Evolutionary conservation across 2,113 vertebrate species (phyloP).

Genomic region (Menura novaehollandiae): DNA sequence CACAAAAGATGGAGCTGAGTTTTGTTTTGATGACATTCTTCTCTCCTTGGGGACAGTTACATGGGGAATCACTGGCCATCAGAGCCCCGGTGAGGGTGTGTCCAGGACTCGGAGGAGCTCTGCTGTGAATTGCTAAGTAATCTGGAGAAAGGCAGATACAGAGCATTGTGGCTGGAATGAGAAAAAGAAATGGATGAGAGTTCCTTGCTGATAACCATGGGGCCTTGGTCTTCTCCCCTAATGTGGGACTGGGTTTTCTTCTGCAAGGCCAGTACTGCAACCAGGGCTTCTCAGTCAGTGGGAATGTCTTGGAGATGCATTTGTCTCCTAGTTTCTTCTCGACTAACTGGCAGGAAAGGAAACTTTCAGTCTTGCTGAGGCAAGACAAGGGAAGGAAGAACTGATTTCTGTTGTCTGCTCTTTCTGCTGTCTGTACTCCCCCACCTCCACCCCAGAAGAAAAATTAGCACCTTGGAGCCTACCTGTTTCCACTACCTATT

Average conservation of each 20-base stretch:
- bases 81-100: background rate
- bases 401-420: background rate
- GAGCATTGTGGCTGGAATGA: background rate
- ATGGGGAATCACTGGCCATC: background rate
- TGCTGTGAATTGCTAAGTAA: background rate
- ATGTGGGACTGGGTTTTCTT: background rate
- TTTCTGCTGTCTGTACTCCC: background rate
- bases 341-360: background rate
- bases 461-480: background rate
- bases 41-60: background rate
- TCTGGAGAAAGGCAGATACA: background rate
- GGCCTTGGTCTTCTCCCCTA: background rate
- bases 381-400: background rate
- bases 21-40: background rate
- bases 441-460: background rate
- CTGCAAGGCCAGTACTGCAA: background rate
- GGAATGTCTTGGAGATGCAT: background rate
- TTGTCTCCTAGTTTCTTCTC: background rate
- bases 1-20: background rate
- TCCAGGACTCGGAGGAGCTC: background rate
- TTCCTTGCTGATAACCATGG: background rate
- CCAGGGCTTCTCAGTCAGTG: background rate
- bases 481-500: background rate
- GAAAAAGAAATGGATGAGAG: background rate
- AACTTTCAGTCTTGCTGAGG: background rate